These are phyloP conservation scores for Hyppa rectilinea DNA, from an alignment of 2,888 invertebrate genomes.

Conservation along the genomic window DNA sequence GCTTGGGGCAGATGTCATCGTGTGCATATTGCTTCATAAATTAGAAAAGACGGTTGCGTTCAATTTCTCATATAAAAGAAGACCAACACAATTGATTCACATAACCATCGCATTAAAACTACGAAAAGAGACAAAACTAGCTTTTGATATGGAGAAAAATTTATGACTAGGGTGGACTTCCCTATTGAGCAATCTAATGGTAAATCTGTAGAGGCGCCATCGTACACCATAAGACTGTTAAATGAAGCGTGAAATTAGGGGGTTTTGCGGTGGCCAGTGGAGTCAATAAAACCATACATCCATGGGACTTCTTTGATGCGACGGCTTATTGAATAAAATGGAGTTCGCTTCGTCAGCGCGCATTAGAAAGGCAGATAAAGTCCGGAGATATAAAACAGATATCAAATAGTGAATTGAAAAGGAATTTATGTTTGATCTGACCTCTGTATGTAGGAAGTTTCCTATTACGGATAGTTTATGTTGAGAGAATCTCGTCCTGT, in stretches of 20 bases:
- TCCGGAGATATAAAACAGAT: conserved; percentile 46
- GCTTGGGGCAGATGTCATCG: background rate
- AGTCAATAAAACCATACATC: conserved; percentile 73
- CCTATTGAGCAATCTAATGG: conserved; percentile 83
- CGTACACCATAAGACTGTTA: conserved; percentile 85
- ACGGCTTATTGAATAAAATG: conserved; percentile 66
- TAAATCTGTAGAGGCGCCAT: conserved; percentile 87
- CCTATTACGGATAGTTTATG: background rate
- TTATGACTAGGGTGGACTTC: conserved; percentile 75
- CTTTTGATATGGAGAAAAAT: conserved; percentile 76
- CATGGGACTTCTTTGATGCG: conserved; percentile 65
- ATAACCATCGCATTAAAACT: conserved; percentile 40
- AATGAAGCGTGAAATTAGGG: conserved; percentile 89
- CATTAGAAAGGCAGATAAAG: conserved; percentile 47
- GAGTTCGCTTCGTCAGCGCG: conserved; percentile 50
- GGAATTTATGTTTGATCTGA: conserved; percentile 30
- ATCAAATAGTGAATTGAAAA: conserved; percentile 54
- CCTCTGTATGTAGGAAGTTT: conserved; percentile 17
- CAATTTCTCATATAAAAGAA: conserved; percentile 3
- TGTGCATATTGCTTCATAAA: background rate
- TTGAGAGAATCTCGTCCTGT: background rate
- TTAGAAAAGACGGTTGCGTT: background rate
- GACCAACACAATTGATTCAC: conserved; percentile 32
- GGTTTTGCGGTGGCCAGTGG: conserved; percentile 80
- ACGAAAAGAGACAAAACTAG: conserved; percentile 54